A percentile compares a stretch with the other conserved stretches of the same genome.
Conservation (phyloP, 2,113 vertebrate species). For the Podiceps cristatus region DNA sequence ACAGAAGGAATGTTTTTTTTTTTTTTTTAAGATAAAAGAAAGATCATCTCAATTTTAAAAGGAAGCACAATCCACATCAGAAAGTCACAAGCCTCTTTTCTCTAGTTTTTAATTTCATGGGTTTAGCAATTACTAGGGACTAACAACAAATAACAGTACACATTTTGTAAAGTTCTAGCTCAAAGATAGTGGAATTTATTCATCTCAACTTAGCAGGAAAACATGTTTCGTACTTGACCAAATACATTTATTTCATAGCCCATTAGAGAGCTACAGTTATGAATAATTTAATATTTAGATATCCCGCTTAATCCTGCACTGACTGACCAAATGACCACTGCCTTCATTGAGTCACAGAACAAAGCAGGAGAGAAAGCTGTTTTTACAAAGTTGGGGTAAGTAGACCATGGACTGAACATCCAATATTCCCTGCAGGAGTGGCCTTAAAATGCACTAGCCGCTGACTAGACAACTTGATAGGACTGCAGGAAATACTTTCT, state of each 20-base stretch:
- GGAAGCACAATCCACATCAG: neutral
- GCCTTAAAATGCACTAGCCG: neutral
- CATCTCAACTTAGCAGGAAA: neutral
- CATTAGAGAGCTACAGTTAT: neutral
- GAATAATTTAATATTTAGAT: neutral
- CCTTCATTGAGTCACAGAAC: neutral
- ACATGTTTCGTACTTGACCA: neutral
- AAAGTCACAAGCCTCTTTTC: neutral
- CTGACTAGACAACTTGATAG: neutral
- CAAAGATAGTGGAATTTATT: neutral
- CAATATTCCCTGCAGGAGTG: neutral
- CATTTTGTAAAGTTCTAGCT: neutral
- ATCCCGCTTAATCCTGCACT: neutral
- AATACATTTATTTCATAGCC: neutral
- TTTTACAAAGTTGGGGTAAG: neutral
- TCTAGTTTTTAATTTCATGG: neutral
- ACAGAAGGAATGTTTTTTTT: neutral
- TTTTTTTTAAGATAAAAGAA: neutral
- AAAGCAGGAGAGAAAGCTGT: neutral
- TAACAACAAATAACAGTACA: neutral
- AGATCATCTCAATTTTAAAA: neutral
- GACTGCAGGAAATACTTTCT: neutral
- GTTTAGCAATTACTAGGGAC: neutral
- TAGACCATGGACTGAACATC: rapidly evolving
- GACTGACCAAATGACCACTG: neutral